Percentiles rank a stretch among this genome's conserved stretches.
Evolutionary conservation across 2,888 invertebrate species (phyloP).

Genomic region (Synanthedon vespiformis): DNA sequence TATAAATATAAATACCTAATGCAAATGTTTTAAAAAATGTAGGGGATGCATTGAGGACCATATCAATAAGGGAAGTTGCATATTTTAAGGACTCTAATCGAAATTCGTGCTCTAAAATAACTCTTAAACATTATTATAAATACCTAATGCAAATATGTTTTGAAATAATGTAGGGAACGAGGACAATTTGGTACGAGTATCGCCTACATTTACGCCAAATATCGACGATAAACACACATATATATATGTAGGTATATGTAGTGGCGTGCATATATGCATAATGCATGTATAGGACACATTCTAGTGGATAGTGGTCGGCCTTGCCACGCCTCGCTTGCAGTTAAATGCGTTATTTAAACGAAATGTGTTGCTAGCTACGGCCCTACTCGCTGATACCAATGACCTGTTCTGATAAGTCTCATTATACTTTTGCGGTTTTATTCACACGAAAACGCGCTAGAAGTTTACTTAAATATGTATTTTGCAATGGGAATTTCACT

Average conservation of each 20-base stretch:
- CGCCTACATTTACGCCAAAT: neutral
- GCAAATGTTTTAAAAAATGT: no score
- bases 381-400: neutral
- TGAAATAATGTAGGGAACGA: no score
- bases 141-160: no score
- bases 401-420: neutral
- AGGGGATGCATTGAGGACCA: no score
- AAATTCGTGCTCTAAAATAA: no score
- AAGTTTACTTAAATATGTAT: neutral
- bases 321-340: slow-evolving; percentile 2
- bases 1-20: no score
- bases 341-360: neutral
- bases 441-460: neutral
- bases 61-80: no score
- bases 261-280: neutral
- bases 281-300: neutral
- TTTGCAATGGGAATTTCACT: neutral
- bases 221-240: neutral
- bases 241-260: neutral
- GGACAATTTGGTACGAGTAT: neutral
- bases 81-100: no score
- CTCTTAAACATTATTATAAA: no score
- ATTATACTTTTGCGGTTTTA: no score
- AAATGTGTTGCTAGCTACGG: neutral
- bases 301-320: slow-evolving; percentile 2